Percentiles rank a stretch among this genome's conserved stretches.
Evolutionary conservation across 2,797 vertebrate genomes (phyloP).

Genomic region (Cynodonichthys magdalenae): DNA sequence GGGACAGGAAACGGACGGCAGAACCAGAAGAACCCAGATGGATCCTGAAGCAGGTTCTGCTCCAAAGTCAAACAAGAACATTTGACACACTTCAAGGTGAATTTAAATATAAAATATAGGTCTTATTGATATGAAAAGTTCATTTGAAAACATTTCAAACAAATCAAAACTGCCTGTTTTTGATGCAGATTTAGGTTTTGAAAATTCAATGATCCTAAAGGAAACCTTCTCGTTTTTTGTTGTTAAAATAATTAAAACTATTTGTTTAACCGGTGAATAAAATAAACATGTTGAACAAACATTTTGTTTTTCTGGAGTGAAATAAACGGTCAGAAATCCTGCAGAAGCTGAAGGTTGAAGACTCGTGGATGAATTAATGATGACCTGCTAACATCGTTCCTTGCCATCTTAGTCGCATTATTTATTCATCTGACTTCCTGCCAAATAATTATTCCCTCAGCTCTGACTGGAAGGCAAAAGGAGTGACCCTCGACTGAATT

Average conservation of each 20-base stretch:
- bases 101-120: too few species aligned
- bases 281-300: background rate
- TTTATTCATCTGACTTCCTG: constrained; percentile 60
- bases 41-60: too few species aligned
- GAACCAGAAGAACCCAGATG: background rate
- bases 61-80: too few species aligned
- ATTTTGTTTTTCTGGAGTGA: constrained; percentile 9
- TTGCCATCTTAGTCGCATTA: constrained; percentile 35
- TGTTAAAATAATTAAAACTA: too few species aligned
- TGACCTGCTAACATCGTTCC: constrained; percentile 31
- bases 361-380: constrained; percentile 56
- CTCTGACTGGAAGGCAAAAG: constrained; percentile 36
- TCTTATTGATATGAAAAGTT: too few species aligned
- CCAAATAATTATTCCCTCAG: constrained; percentile 63
- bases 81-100: too few species aligned
- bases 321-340: constrained; percentile 24
- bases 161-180: too few species aligned
- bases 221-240: too few species aligned
- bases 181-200: too few species aligned
- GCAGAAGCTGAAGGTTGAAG: constrained; percentile 27
- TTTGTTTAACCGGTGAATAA: too few species aligned
- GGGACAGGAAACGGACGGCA: constrained; percentile 23
- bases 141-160: too few species aligned
- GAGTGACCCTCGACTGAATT: constrained; percentile 25
- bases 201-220: too few species aligned